Conservation (phyloP, 2,888 invertebrate genomes). For the Cephus nigrinus region DNA sequence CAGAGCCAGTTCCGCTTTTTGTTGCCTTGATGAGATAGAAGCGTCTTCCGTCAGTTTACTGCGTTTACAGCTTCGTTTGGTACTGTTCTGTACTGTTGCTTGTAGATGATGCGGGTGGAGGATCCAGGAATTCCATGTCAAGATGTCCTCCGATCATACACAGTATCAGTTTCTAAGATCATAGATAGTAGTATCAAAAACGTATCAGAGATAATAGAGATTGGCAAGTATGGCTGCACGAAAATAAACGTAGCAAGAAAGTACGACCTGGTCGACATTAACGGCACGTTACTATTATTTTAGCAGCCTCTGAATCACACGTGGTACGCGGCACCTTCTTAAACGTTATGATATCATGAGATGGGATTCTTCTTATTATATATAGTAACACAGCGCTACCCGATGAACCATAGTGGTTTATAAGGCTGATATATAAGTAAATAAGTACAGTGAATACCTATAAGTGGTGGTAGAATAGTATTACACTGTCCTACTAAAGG, state of each 20-base stretch:
- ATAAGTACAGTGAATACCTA: background rate
- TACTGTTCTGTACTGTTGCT: background rate
- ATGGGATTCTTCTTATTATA: background rate
- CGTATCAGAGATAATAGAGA: background rate
- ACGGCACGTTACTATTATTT: constrained; percentile 13
- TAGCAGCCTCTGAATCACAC: constrained; percentile 16
- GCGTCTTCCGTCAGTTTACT: background rate
- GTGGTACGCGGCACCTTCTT: constrained; percentile 8
- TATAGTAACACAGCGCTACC: background rate
- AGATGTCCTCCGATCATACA: background rate
- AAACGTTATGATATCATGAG: constrained; percentile 10
- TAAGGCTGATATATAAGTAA: background rate
- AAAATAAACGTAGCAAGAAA: background rate
- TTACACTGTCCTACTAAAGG: background rate
- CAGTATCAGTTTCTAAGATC: background rate
- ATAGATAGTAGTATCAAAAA: background rate
- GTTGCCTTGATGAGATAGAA: background rate
- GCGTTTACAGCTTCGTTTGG: background rate
- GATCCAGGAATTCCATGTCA: background rate
- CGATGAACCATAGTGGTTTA: background rate
- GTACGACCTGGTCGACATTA: background rate
- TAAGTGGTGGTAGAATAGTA: background rate
- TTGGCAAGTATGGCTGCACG: background rate
- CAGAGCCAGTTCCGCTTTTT: background rate
- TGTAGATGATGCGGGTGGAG: background rate